Percentiles rank a stretch among this genome's conserved stretches.
phyloP scores from a whole-genome alignment of 2,113 vertebrate species.

The Cochlearius cochlearius region DNA sequence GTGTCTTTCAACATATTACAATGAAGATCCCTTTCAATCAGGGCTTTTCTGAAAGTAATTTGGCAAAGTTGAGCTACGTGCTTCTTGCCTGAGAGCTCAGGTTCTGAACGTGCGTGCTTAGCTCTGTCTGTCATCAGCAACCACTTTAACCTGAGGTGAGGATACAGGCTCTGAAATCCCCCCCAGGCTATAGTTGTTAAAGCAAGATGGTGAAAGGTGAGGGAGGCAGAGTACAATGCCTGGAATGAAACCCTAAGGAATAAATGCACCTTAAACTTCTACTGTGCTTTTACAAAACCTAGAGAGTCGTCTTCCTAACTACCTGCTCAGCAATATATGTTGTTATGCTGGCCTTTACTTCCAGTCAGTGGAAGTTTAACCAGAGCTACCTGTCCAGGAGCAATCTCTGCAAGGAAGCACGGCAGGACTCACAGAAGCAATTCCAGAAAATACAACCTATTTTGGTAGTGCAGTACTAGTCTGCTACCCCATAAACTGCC shows the following conservation, averaged over 20 bases:
- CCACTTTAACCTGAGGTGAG: slow-evolving; percentile 36
- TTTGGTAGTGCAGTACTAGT: neutral
- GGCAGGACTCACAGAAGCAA: neutral
- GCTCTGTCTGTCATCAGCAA: slow-evolving; percentile 53
- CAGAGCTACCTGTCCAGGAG: neutral
- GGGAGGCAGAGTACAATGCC: neutral
- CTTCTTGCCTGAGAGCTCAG: neutral
- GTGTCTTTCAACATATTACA: slow-evolving; percentile 39
- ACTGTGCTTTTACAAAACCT: neutral
- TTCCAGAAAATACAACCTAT: neutral
- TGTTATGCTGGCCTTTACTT: neutral
- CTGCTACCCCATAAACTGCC: neutral
- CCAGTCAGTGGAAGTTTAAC: neutral
- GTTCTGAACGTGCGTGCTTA: neutral
- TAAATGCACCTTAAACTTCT: neutral
- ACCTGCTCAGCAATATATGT: neutral
- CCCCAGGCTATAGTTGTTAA: neutral
- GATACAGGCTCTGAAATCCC: neutral
- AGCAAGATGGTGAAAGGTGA: slow-evolving; percentile 40
- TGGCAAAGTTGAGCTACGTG: neutral
- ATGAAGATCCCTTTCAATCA: slow-evolving; percentile 43
- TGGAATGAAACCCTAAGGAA: slow-evolving; percentile 13
- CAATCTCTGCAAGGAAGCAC: neutral
- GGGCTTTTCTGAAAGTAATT: slow-evolving; percentile 37
- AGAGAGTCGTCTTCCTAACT: fast-evolving